Evolutionary conservation across 2,113 vertebrate species (phyloP).

Genomic region (Pionites leucogaster): DNA sequence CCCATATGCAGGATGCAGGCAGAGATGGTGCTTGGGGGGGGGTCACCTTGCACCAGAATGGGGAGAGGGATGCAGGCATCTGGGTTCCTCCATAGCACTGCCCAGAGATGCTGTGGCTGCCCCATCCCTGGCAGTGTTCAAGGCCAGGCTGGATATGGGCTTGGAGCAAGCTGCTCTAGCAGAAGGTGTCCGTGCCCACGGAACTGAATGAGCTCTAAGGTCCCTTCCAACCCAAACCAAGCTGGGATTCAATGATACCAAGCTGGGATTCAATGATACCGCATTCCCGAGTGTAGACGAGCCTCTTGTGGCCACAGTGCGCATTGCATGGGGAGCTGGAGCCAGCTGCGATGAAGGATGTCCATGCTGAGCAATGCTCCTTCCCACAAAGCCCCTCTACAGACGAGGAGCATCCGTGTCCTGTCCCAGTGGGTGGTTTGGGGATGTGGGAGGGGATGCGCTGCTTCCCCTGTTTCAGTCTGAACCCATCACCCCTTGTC

Average conservation of each 20-base stretch:
- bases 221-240: background rate
- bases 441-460: background rate
- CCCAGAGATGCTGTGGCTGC: background rate
- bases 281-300: background rate
- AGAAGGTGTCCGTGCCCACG: background rate
- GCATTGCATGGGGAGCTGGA: background rate
- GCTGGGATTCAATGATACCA: too few relatives aligned
- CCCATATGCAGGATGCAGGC: background rate
- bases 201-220: background rate
- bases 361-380: rapidly evolving
- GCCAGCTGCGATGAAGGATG: background rate
- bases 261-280: too few relatives aligned
- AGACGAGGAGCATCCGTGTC: rapidly evolving
- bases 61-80: background rate
- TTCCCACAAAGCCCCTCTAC: background rate
- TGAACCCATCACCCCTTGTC: background rate
- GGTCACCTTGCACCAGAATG: rapidly evolving
- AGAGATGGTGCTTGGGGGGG: background rate
- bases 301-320: background rate
- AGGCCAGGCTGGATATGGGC: background rate
- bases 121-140: background rate
- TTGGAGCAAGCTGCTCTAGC: background rate
- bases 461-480: background rate
- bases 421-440: background rate
- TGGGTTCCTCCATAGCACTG: background rate